phyloP scores from a whole-genome alignment of 2,888 invertebrate species.

The Trichopria drosophilae region DNA sequence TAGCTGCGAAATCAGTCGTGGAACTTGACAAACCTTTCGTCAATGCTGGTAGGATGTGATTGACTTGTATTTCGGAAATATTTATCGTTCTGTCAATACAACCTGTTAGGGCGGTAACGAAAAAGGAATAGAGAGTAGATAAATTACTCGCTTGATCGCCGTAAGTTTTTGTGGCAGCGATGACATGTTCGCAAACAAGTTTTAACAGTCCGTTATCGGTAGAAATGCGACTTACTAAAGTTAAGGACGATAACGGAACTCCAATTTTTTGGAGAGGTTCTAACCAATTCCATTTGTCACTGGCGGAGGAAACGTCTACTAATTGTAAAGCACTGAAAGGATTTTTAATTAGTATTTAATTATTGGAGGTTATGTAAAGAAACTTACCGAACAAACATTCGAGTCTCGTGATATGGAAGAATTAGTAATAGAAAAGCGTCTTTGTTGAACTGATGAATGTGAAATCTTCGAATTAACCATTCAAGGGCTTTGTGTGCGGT shows the following conservation, averaged over 20 bases:
- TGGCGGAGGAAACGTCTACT: slow-evolving; percentile 65
- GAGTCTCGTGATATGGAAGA: slow-evolving; percentile 91
- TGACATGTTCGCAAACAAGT: slow-evolving; percentile 65
- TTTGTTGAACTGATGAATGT: slow-evolving; percentile 85
- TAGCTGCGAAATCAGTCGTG: slow-evolving; percentile 71
- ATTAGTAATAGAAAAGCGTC: slow-evolving; percentile 79
- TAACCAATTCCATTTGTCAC: slow-evolving; percentile 79
- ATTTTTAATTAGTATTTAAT: slow-evolving; percentile 2
- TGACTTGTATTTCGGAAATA: slow-evolving; percentile 68
- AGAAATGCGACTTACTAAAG: slow-evolving; percentile 73
- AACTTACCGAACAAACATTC: slow-evolving; percentile 73
- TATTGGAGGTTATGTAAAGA: slow-evolving; percentile 1
- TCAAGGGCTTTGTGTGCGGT: slow-evolving; percentile 89
- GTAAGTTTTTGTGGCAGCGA: slow-evolving; percentile 65
- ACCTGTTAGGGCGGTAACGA: slow-evolving; percentile 74
- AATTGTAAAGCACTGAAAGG: slow-evolving; percentile 70
- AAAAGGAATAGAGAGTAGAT: slow-evolving; percentile 78
- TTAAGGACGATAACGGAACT: slow-evolving; percentile 71
- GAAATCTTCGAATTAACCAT: slow-evolving; percentile 90
- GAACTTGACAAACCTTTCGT: slow-evolving; percentile 71
- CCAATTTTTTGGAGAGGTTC: slow-evolving; percentile 74
- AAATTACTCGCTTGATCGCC: slow-evolving; percentile 65
- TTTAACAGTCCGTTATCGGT: slow-evolving; percentile 67
- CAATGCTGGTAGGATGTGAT: slow-evolving; percentile 72
- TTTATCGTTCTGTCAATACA: slow-evolving; percentile 65